Evolutionary conservation across 2,888 invertebrate species (phyloP).

Genomic region (Lucinisca nassula): DNA sequence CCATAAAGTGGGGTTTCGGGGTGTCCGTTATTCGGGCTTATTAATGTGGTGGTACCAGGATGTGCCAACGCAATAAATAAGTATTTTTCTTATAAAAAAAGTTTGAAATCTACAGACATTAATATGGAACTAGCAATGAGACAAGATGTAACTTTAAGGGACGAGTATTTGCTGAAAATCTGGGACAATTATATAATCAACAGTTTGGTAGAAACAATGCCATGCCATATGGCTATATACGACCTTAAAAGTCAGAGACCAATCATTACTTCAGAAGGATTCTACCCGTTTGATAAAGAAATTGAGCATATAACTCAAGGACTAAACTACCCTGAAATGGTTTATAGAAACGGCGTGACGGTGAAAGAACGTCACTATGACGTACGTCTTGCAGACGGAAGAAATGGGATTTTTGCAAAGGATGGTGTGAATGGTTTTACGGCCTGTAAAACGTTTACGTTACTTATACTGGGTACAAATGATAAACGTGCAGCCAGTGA

Average conservation of each 20-base stretch:
- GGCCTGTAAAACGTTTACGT: conserved; percentile 77
- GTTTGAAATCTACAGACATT: too few relatives aligned
- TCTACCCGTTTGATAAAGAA: conserved; percentile 72
- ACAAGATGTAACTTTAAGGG: conserved; percentile 68
- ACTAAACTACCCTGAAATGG: conserved; percentile 64
- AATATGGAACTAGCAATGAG: conserved; percentile 72
- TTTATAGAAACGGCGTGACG: conserved; percentile 74
- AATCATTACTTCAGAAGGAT: conserved; percentile 70
- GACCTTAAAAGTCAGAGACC: conserved; percentile 65
- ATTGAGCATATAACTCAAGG: conserved; percentile 67
- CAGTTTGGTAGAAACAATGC: conserved; percentile 73
- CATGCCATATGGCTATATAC: conserved; percentile 77
- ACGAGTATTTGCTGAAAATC: conserved; percentile 75
- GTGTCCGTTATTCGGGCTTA: too few relatives aligned
- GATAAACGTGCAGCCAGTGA: conserved; percentile 68
- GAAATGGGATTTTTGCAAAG: conserved; percentile 80
- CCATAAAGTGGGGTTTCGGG: too few relatives aligned
- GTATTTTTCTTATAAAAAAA: too few relatives aligned
- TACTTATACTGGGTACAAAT: conserved; percentile 78
- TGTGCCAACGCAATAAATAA: too few relatives aligned
- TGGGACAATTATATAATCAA: conserved; percentile 81
- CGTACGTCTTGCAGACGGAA: conserved; percentile 80
- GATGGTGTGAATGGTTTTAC: conserved; percentile 76
- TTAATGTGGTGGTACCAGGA: too few relatives aligned
- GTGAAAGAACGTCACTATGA: conserved; percentile 74